These are phyloP conservation scores for Apeira syringaria DNA, from an alignment of 2,888 invertebrate genomes.

Conservation along the genomic window DNA sequence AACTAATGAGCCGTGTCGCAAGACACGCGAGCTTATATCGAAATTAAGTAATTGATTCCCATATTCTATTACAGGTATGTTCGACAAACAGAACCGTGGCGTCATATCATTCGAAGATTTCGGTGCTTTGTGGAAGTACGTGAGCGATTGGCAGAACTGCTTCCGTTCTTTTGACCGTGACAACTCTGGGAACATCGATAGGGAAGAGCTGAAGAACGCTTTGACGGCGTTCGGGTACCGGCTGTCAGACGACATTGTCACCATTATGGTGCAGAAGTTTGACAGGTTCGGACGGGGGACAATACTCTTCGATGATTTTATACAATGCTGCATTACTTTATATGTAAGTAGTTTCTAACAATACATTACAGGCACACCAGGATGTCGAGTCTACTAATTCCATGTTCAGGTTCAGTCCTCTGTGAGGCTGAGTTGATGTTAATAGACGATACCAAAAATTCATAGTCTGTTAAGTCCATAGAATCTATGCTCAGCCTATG, in stretches of 20 bases:
- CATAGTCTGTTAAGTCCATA: too few relatives aligned
- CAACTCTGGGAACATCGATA: constrained; percentile 96
- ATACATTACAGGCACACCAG: too few relatives aligned
- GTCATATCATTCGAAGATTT: constrained; percentile 98
- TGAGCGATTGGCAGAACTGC: constrained; percentile 98
- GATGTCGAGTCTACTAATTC: too few relatives aligned
- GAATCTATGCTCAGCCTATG: too few relatives aligned
- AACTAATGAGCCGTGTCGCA: too few relatives aligned
- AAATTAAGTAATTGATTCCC: too few relatives aligned
- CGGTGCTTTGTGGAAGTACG: constrained; percentile 98
- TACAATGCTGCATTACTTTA: constrained; percentile 96
- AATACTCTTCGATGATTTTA: constrained; percentile 98
- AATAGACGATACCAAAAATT: too few relatives aligned
- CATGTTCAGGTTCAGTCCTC: too few relatives aligned
- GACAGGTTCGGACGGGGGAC: constrained; percentile 95
- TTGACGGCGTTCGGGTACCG: constrained; percentile 95
- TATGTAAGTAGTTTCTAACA: constrained; percentile 92
- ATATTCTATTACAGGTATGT: constrained; percentile 91
- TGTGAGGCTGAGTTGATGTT: too few relatives aligned
- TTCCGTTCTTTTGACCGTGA: constrained; percentile 97
- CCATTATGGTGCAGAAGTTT: constrained; percentile 94
- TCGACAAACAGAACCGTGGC: constrained; percentile 94
- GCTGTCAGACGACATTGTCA: constrained; percentile 92
- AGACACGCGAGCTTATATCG: too few relatives aligned
- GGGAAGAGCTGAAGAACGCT: constrained; percentile 94